phyloP scores from a whole-genome alignment of 2,888 invertebrate species.

The Himalopsyche anomala region DNA sequence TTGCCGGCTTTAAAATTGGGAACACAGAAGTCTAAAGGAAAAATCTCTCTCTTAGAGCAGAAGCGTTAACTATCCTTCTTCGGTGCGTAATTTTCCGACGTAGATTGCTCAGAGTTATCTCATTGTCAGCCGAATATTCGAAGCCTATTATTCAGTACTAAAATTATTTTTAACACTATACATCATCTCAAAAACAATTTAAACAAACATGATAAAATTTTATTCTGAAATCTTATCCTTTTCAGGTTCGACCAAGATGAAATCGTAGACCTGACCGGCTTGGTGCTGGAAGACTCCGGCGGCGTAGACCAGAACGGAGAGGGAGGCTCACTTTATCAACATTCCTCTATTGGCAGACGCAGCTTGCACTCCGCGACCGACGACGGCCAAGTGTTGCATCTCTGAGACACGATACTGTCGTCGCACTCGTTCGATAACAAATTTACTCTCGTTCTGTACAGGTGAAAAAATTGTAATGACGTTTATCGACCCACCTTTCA shows the following conservation, averaged over 20 bases:
- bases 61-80: too few species aligned
- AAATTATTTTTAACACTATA: too few species aligned
- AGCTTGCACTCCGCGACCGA: slow-evolving; percentile 71
- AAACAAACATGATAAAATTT: too few species aligned
- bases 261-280: slow-evolving; percentile 90
- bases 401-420: slow-evolving; percentile 70
- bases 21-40: too few species aligned
- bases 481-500: background rate
- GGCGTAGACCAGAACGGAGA: slow-evolving; percentile 67
- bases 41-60: too few species aligned
- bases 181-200: too few species aligned
- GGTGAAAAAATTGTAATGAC: background rate
- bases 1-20: too few species aligned
- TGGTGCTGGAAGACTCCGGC: slow-evolving; percentile 78
- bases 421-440: background rate
- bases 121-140: too few species aligned
- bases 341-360: slow-evolving; percentile 65
- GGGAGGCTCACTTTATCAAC: slow-evolving; percentile 67
- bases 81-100: too few species aligned
- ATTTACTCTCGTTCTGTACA: background rate
- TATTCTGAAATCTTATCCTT: background rate
- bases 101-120: too few species aligned
- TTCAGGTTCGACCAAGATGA: slow-evolving; percentile 86
- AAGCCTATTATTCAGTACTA: too few species aligned
- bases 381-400: slow-evolving; percentile 75